Conservation (phyloP, 2,113 vertebrate species). For the Rhizomys pruinosus region DNA sequence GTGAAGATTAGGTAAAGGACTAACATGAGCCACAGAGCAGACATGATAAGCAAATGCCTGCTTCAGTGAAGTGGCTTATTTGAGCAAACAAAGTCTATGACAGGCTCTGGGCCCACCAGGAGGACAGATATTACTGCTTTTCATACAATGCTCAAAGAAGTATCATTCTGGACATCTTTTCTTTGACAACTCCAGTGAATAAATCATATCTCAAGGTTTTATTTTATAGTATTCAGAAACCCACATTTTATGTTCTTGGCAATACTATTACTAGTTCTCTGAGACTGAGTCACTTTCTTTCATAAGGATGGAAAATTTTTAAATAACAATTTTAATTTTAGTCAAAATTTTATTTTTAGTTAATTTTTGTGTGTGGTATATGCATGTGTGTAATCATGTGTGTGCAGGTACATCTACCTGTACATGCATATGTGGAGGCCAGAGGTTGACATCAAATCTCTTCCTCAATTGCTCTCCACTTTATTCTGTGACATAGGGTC, state of each 20-base stretch:
- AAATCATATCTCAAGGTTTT: conserved; percentile 12
- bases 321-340: neutral
- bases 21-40: neutral
- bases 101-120: neutral
- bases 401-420: neutral
- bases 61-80: conserved; percentile 27
- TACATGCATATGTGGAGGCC: neutral
- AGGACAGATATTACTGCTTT: neutral
- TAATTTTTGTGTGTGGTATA: neutral
- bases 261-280: neutral
- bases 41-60: conserved; percentile 53
- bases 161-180: neutral
- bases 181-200: conserved; percentile 14
- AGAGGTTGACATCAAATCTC: neutral
- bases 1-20: conserved; percentile 68
- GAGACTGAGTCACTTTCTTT: conserved; percentile 15
- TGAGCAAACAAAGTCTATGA: neutral
- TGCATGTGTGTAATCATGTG: neutral
- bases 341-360: no score
- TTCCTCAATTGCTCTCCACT: neutral
- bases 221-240: neutral
- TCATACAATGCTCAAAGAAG: neutral
- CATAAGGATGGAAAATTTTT: neutral
- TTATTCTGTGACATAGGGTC: neutral
- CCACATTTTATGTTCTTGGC: neutral